Evolutionary conservation across 2,797 vertebrate genomes (phyloP), one percentile per base, ranked within the genome.

Genomic region (Lerista edwardsae): DNA sequence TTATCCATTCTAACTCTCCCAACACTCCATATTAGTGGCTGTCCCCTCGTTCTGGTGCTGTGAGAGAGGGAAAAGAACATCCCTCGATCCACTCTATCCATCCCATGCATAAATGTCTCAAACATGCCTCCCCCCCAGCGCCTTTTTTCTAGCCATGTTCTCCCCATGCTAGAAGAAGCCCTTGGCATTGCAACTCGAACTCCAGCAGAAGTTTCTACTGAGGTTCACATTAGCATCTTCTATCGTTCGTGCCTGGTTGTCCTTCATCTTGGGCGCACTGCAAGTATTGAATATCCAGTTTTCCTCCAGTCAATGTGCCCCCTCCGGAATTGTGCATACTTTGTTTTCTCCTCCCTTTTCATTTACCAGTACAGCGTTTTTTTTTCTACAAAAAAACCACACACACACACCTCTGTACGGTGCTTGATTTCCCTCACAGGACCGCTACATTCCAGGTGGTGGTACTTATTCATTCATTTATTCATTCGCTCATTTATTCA

Each of bases 401-500:
- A n/a, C n/a, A n/a, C n/a, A 39, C 23, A 6, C 6, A 23, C 39
- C 9, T 39, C 8, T 3, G 36, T 14, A 69, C 7, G 17, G n/a
- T 15, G 75, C 41, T 41, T 41, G 7, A 65, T 41, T 65, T 75
- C 44, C 39, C 61, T 47, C 61, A n/a, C 2, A 65, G 72, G 61
- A 83, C 21, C 31, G n/a, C n/a, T 61, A 14, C 72, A n/a, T 65
- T 55, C 34, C 80, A 29, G 51, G 47, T 67, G 47, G 47, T 51
- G 25, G 67, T 59, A 17, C 61, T 71, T 44, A 75, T 34, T 71
- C 36, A 68, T 81, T 82, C 41, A 82, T 73, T 72, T 72, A 82
- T 82, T 62, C 57, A 61, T 73, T 59, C 12, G 41, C 69, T 73
- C 69, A 67, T 55, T 83, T 75, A 83, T 75, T 83, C 81, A 65